Evolutionary conservation across 2,797 vertebrate genomes (phyloP).

Genomic region (Oryzias dopingdopingensis): DNA sequence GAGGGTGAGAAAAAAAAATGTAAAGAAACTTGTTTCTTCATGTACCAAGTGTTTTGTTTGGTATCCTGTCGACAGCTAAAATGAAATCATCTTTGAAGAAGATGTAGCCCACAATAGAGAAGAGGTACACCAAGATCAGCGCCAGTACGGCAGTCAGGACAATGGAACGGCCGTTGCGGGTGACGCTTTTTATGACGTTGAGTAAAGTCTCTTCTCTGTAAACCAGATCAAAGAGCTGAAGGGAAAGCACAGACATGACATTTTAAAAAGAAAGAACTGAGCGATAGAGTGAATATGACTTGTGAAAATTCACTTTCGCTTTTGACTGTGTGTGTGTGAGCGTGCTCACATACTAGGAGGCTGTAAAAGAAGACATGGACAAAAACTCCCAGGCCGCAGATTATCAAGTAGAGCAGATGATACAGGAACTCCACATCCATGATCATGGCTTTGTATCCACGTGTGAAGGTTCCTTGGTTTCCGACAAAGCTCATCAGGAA

Average conservation of each 20-base stretch:
- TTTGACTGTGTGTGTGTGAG: slow-evolving; percentile 2
- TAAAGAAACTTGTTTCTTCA: slow-evolving; percentile 4
- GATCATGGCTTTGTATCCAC: slow-evolving; percentile 95
- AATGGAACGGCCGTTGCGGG: slow-evolving; percentile 96
- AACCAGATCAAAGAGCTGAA: slow-evolving; percentile 94
- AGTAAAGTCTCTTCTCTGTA: slow-evolving; percentile 97
- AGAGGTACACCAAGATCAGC: slow-evolving; percentile 97
- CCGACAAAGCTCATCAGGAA: slow-evolving; percentile 98
- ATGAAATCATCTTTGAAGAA: slow-evolving; percentile 99
- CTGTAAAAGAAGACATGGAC: slow-evolving; percentile 99
- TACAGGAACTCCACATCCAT: slow-evolving; percentile 98
- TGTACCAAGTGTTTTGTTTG: slow-evolving; percentile 87
- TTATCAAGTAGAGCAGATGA: slow-evolving; percentile 93
- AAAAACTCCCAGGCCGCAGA: slow-evolving; percentile 92
- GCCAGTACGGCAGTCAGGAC: slow-evolving; percentile 95
- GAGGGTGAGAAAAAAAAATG: background rate
- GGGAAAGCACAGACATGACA: slow-evolving; percentile 6
- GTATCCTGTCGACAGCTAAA: slow-evolving; percentile 91
- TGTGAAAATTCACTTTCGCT: background rate
- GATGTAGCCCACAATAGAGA: slow-evolving; percentile 98
- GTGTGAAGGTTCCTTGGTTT: slow-evolving; percentile 94
- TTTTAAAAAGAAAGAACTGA: background rate
- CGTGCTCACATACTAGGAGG: slow-evolving; percentile 82
- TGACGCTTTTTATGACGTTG: slow-evolving; percentile 98
- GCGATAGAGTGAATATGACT: background rate